A percentile compares a stretch with the other conserved stretches of the same genome.
Evolutionary conservation across 53 echinoderm and acorn worm species (phyloP).

Genomic region (Echinarachnius parma): DNA sequence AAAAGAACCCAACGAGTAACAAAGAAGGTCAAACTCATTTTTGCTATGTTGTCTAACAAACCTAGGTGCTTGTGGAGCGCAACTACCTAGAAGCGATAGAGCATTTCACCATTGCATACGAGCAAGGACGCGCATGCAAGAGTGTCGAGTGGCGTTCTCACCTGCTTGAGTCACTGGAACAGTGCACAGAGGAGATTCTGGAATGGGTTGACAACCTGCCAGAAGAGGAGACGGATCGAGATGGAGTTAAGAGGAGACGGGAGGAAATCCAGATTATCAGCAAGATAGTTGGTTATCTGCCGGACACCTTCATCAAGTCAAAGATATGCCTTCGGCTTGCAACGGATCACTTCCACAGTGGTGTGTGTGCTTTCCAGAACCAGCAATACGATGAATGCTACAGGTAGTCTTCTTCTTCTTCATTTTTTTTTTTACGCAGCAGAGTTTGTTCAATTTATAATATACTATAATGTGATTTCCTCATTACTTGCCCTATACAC

Average conservation of each 20-base stretch:
- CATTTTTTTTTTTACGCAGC: no score
- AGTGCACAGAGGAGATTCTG: background rate
- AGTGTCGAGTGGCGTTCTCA: background rate
- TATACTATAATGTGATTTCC: no score
- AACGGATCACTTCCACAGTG: background rate
- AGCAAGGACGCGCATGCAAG: constrained; percentile 4
- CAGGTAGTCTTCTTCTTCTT: no score
- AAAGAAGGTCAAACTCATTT: no score
- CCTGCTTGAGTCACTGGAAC: background rate
- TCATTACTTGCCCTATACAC: no score
- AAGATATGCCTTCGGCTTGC: background rate
- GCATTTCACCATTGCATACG: constrained; percentile 15
- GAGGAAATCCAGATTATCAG: constrained; percentile 3
- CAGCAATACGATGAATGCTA: constrained; percentile 10
- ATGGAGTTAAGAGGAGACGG: no score
- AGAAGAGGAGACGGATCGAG: background rate
- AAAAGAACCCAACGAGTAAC: no score
- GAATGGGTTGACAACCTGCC: background rate
- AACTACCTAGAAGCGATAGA: constrained; percentile 9
- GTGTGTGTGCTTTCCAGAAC: constrained; percentile 4
- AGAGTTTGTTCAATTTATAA: no score
- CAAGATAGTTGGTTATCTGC: background rate
- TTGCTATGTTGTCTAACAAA: no score
- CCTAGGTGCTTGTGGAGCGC: no score
- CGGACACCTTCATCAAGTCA: background rate